A percentile compares a stretch with the other conserved stretches of the same genome.
Conservation (phyloP, 2,797 vertebrate species). For the Acanthopagrus latus region DNA sequence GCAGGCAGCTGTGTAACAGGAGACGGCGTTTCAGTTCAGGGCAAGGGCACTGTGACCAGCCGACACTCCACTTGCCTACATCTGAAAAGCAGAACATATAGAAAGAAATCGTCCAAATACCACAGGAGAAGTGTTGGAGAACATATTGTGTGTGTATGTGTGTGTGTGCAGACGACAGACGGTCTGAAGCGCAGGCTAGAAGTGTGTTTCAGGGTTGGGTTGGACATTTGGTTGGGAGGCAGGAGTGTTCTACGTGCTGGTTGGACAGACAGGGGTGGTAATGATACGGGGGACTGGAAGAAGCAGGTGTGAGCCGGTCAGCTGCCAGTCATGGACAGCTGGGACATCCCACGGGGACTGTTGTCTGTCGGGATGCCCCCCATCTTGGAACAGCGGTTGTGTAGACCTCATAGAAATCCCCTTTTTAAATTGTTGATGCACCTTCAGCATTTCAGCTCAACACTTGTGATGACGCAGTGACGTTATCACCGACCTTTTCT, state of each 20-base stretch:
- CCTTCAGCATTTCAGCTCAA: slow-evolving; percentile 1
- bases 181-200: not conserved
- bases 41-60: slow-evolving; percentile 54
- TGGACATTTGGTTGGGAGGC: slow-evolving; percentile 6
- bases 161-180: not conserved
- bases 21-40: slow-evolving; percentile 65
- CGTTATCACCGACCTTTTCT: not conserved
- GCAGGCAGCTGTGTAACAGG: slow-evolving; percentile 82
- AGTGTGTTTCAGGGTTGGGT: not conserved
- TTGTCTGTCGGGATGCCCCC: slow-evolving; percentile 37
- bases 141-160: not conserved
- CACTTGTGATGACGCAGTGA: not conserved
- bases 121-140: not conserved
- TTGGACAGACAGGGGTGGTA: slow-evolving; percentile 14
- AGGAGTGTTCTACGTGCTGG: not conserved
- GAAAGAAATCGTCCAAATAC: not conserved
- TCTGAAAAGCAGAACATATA: slow-evolving; percentile 3
- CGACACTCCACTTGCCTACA: not conserved
- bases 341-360: slow-evolving; percentile 42
- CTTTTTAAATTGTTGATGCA: slow-evolving; percentile 10
- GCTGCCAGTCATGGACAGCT: slow-evolving; percentile 46
- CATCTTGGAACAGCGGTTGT: slow-evolving; percentile 23
- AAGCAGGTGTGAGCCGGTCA: slow-evolving; percentile 69
- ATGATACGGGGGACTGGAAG: slow-evolving; percentile 38
- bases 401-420: not conserved